Evolutionary conservation across 1,140 invertebrate species (phyloP).

Genomic region (Cylas formicarius): DNA sequence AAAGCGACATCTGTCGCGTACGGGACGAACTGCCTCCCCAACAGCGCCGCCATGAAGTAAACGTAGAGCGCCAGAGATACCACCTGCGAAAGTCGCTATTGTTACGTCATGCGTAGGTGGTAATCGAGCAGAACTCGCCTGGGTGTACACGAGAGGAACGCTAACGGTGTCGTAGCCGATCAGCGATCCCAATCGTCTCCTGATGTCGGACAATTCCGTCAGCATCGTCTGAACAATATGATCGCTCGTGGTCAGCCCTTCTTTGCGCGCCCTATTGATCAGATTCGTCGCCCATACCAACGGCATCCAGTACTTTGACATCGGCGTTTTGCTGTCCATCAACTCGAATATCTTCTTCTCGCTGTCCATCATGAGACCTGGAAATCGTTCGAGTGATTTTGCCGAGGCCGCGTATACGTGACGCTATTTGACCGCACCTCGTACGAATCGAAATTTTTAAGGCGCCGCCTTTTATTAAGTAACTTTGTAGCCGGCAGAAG

Average conservation of each 20-base stretch:
- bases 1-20: conserved; percentile 34
- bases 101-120: not conserved
- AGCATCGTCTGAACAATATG: conserved; percentile 81
- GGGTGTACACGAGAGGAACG: conserved; percentile 95
- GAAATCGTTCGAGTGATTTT: no score
- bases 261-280: conserved; percentile 75
- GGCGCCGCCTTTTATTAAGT: no score
- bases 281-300: conserved; percentile 86
- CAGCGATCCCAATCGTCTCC: conserved; percentile 67
- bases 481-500: no score
- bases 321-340: conserved; percentile 76
- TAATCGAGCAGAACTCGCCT: conserved; percentile 56
- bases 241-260: conserved; percentile 72
- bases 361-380: conserved; percentile 83
- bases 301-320: conserved; percentile 92
- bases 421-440: no score
- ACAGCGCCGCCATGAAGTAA: conserved; percentile 81
- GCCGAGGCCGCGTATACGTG: no score
- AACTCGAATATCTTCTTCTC: conserved; percentile 84
- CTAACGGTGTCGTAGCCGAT: conserved; percentile 95
- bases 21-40: conserved; percentile 75
- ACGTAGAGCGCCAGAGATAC: conserved; percentile 86
- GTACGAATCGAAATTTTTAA: no score
- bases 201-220: conserved; percentile 74
- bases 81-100: conserved; percentile 55